Evolutionary conservation across 2,113 vertebrate genomes (phyloP).

Genomic region (Oncorhynchus keta): DNA sequence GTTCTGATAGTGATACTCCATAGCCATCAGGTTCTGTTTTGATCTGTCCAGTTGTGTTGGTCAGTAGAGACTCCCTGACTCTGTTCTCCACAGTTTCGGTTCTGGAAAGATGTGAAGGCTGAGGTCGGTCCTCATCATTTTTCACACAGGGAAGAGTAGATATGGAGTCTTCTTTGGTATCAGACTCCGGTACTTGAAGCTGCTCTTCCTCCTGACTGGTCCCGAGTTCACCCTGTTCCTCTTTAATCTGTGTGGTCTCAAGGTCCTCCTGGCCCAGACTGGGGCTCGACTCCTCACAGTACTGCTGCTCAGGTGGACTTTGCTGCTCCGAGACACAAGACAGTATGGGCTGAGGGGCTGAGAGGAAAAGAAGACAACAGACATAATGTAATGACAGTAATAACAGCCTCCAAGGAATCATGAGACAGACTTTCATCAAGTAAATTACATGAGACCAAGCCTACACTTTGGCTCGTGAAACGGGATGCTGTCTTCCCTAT

Average conservation of each 20-base stretch:
- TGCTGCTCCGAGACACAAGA: not conserved
- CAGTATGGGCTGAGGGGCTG: not conserved
- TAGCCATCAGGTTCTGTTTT: constrained; percentile 9
- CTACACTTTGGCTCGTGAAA: not conserved
- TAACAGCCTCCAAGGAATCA: not conserved
- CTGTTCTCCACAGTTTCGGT: not conserved
- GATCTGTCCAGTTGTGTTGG: not conserved
- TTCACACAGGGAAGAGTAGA: not conserved
- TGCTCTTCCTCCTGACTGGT: not conserved
- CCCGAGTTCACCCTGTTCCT: constrained; percentile 7
- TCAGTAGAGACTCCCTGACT: not conserved
- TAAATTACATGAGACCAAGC: not conserved
- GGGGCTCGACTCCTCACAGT: not conserved
- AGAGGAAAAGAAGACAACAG: not conserved
- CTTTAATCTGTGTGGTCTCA: not conserved
- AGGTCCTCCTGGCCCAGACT: not conserved
- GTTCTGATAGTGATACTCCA: not conserved
- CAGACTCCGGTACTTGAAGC: not conserved
- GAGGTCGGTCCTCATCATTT: not conserved
- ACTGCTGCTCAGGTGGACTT: not conserved
- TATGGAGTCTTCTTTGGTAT: not conserved
- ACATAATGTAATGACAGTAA: not conserved
- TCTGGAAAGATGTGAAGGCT: not conserved
- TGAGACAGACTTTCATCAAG: no score
- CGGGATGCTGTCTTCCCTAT: no score